Evolutionary conservation across 2,888 invertebrate species (phyloP).

Genomic region (Aplocera efformata): DNA sequence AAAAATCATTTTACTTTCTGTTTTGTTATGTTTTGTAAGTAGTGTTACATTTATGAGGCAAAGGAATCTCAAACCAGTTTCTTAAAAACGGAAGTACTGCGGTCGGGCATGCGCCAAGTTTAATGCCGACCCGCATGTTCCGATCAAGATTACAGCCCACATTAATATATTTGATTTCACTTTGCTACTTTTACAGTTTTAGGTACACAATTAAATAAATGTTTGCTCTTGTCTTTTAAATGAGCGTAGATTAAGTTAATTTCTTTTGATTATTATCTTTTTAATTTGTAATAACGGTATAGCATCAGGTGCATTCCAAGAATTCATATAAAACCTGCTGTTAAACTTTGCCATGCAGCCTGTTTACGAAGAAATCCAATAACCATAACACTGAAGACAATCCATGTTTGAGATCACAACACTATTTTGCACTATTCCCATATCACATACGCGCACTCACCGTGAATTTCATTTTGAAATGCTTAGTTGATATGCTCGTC

Average conservation of each 20-base stretch:
- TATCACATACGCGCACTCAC: constrained; percentile 64
- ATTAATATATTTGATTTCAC: constrained; percentile 72
- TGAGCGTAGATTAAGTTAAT: constrained; percentile 4
- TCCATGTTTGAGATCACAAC: constrained; percentile 21
- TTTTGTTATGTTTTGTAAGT: constrained; percentile 2
- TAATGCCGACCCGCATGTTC: constrained; percentile 65
- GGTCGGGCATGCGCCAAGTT: constrained; percentile 41
- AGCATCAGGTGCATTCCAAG: not conserved
- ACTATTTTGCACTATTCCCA: constrained; percentile 30
- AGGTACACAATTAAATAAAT: constrained; percentile 39
- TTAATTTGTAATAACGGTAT: not conserved
- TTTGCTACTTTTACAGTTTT: constrained; percentile 73
- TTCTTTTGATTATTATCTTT: constrained; percentile 9
- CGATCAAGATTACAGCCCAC: constrained; percentile 61
- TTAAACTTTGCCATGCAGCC: not conserved
- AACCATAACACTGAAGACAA: constrained; percentile 7
- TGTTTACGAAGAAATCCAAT: constrained; percentile 2
- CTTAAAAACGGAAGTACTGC: constrained; percentile 44
- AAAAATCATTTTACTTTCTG: constrained; percentile 18
- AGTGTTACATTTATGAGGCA: constrained; percentile 22
- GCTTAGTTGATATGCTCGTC: constrained; percentile 60
- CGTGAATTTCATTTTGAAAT: constrained; percentile 75
- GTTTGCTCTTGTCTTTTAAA: constrained; percentile 18
- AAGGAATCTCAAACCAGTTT: constrained; percentile 50
- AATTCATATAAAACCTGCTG: not conserved